These are phyloP conservation scores for Lichenostomus cassidix DNA, from an alignment of 2,113 vertebrate genomes.

Conservation along the genomic window DNA sequence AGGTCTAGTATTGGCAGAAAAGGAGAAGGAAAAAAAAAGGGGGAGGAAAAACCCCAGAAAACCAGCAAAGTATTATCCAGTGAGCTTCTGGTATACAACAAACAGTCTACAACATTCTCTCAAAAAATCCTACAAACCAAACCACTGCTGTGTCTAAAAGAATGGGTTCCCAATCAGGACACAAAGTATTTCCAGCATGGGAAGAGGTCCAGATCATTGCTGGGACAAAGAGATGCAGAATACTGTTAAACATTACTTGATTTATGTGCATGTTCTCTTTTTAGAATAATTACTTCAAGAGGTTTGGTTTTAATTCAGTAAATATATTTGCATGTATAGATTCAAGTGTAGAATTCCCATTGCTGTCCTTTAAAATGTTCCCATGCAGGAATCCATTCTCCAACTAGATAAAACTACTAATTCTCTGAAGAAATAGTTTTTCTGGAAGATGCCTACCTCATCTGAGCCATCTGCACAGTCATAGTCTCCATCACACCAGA, in stretches of 20 bases:
- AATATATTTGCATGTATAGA: not conserved
- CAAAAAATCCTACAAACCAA: not conserved
- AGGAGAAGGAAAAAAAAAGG: not conserved
- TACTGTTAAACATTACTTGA: not conserved
- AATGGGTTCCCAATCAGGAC: not conserved
- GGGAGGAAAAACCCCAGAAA: not conserved
- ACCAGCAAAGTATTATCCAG: not conserved
- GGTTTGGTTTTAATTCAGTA: not conserved
- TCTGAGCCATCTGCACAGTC: constrained; percentile 96
- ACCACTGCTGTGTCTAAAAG: not conserved
- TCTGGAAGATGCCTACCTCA: constrained; percentile 79
- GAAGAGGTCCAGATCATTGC: not conserved
- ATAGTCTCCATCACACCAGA: constrained; percentile 96
- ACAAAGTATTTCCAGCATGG: not conserved
- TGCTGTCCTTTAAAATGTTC: not conserved
- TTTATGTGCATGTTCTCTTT: not conserved
- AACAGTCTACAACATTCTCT: not conserved
- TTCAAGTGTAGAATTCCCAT: not conserved
- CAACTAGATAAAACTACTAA: not conserved
- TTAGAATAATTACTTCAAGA: not conserved
- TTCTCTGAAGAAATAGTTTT: not conserved
- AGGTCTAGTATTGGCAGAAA: not conserved
- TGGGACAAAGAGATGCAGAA: not conserved
- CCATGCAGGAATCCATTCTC: not conserved
- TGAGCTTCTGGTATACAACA: not conserved